Conservation (phyloP, 2,888 invertebrate genomes). For the Amblyjoppa proteus region DNA sequence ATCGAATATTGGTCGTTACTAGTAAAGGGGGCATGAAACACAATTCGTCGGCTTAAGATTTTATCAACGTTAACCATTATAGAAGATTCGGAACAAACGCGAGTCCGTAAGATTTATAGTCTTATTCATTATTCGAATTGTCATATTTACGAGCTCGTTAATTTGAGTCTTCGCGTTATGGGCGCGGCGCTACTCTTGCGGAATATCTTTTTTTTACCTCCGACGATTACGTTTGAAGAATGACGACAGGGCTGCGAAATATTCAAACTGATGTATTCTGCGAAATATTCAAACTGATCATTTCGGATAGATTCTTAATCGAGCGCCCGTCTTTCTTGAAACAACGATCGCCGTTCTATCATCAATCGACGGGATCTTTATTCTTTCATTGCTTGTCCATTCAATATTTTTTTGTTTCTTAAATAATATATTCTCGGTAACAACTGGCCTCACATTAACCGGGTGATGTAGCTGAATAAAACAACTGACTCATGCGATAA, state of each 20-base stretch:
- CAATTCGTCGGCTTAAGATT: conserved; percentile 25
- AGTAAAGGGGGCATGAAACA: background rate
- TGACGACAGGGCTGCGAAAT: background rate
- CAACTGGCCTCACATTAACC: conserved; percentile 32
- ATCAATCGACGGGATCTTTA: conserved; percentile 32
- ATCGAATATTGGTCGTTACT: conserved; percentile 2
- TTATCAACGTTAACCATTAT: conserved; percentile 6
- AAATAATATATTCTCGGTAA: conserved; percentile 18
- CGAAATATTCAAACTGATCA: conserved; percentile 1
- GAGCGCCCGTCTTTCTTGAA: conserved; percentile 37
- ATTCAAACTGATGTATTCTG: background rate
- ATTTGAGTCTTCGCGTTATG: conserved; percentile 49
- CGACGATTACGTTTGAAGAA: conserved; percentile 56
- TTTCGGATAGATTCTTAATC: background rate
- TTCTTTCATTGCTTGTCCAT: conserved; percentile 34
- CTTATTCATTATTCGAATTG: conserved; percentile 22
- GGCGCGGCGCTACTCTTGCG: conserved; percentile 69
- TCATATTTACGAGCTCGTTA: conserved; percentile 22
- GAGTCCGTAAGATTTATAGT: conserved; percentile 28
- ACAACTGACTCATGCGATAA: conserved; percentile 18
- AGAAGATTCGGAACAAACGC: conserved; percentile 3
- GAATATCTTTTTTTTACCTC: conserved; percentile 51
- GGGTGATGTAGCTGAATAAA: conserved; percentile 28
- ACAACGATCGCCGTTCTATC: conserved; percentile 38
- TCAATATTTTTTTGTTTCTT: conserved; percentile 1